A percentile compares a stretch with the other conserved stretches of the same genome.
These are phyloP conservation scores for Lethocerus indicus DNA, from an alignment of 1,140 invertebrate species.

Conservation along the genomic window DNA sequence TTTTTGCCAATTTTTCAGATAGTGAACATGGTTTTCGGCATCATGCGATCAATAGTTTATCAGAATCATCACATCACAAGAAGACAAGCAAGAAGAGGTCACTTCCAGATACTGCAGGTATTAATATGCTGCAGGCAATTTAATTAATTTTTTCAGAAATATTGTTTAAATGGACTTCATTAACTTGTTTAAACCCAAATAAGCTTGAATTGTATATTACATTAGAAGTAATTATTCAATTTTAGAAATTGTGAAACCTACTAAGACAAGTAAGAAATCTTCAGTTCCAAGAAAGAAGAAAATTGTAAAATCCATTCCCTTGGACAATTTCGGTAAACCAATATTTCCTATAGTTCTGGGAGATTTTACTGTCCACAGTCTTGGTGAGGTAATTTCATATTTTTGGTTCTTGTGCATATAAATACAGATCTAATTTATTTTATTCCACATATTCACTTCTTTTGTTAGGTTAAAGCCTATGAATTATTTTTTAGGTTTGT, in stretches of 20 bases:
- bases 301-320: conserved; percentile 40
- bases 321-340: conserved; percentile 47
- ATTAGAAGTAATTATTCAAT: neutral
- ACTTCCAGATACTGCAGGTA: neutral
- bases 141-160: too few species aligned
- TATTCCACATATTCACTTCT: too few species aligned
- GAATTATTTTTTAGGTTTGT: conserved; percentile 30
- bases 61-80: too few species aligned
- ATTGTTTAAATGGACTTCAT: too few species aligned
- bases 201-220: neutral
- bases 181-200: too few species aligned
- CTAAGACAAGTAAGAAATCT: conserved; percentile 20
- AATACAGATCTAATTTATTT: neutral
- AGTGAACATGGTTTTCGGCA: too few species aligned
- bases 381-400: conserved; percentile 43
- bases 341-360: conserved; percentile 58
- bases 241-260: neutral
- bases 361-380: conserved; percentile 52
- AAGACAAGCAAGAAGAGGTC: too few species aligned
- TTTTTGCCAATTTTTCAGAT: too few species aligned
- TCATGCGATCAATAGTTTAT: too few species aligned
- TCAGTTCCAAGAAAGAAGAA: conserved; percentile 25
- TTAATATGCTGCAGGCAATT: neutral
- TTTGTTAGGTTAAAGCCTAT: too few species aligned
- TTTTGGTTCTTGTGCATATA: neutral